A percentile compares a stretch with the other conserved stretches of the same genome.
Evolutionary conservation across 2,797 vertebrate genomes (phyloP).

Genomic region (Tolypeutes matacus): DNA sequence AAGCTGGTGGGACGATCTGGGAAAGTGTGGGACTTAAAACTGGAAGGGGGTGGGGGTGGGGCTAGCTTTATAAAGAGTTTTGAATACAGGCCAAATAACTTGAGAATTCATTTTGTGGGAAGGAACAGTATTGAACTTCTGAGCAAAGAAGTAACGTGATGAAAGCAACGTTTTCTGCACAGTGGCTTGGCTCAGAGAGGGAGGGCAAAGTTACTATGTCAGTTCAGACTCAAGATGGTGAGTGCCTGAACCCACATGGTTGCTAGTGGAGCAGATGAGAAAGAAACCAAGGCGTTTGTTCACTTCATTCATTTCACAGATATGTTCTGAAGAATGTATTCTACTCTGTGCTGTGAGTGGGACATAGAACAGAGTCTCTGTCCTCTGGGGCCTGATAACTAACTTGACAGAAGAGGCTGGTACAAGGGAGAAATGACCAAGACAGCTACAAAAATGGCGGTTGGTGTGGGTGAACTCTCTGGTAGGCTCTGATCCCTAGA

Average conservation of each 20-base stretch:
- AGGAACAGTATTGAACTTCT: not conserved
- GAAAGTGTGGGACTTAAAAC: not conserved
- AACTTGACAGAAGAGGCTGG: not conserved
- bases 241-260: not conserved
- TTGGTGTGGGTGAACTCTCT: no score
- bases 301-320: not conserved
- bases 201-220: accelerated
- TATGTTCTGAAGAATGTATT: accelerated
- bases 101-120: not conserved
- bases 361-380: not conserved
- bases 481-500: not conserved
- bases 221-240: not conserved
- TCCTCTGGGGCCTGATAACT: not conserved
- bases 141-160: not conserved
- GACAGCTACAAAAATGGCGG: not conserved
- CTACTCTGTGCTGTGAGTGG: not conserved
- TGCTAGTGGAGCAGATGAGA: not conserved
- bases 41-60: not conserved
- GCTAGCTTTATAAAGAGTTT: not conserved
- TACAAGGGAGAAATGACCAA: not conserved
- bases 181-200: not conserved
- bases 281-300: not conserved
- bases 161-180: not conserved
- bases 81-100: not conserved
- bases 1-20: not conserved